Percentiles rank a stretch among this genome's conserved stretches.
Conservation (phyloP, 2,797 vertebrate genomes). For the Sebastes steindachneri region DNA sequence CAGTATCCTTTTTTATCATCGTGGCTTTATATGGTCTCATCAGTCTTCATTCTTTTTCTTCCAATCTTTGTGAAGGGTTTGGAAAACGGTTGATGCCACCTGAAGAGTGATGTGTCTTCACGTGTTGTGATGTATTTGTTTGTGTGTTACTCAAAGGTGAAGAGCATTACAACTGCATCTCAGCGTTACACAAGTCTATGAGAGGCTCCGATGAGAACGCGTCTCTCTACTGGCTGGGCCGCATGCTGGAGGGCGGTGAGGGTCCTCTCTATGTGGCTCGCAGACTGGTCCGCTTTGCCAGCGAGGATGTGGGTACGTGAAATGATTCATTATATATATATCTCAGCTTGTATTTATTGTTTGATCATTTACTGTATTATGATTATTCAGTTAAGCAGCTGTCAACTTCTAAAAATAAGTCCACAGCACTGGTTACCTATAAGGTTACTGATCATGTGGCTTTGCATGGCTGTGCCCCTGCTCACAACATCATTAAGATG, state of each 20-base stretch:
- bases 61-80: background rate
- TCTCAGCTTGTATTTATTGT: background rate
- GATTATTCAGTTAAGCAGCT: background rate
- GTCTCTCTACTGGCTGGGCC: constrained; percentile 96
- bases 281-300: constrained; percentile 94
- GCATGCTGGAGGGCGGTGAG: constrained; percentile 98
- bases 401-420: background rate
- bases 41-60: background rate
- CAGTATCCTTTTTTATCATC: background rate
- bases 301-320: constrained; percentile 93
- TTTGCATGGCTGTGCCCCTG: background rate
- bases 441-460: background rate
- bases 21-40: background rate
- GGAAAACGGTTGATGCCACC: background rate
- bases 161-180: constrained; percentile 98
- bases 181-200: constrained; percentile 97
- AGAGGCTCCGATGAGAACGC: constrained; percentile 93
- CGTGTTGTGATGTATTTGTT: background rate
- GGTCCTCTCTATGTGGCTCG: constrained; percentile 95
- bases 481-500: background rate
- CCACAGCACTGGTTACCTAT: background rate
- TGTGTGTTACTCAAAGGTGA: constrained; percentile 82
- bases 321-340: background rate
- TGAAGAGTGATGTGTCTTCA: background rate
- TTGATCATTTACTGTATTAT: background rate